Evolutionary conservation across 1,140 invertebrate species (phyloP).

Genomic region (Caenorhabditis inopinata): DNA sequence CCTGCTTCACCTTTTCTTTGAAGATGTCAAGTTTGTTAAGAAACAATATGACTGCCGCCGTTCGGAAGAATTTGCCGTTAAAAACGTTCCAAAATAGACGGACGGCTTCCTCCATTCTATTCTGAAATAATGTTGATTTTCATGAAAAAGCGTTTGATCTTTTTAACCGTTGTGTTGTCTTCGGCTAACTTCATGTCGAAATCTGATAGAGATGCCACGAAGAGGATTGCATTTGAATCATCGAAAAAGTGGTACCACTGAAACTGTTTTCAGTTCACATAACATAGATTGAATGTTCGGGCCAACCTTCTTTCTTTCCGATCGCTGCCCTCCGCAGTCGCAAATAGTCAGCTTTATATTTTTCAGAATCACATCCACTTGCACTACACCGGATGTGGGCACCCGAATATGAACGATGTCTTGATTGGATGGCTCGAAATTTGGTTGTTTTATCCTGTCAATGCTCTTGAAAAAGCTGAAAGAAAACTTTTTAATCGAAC

Average conservation of each 20-base stretch:
- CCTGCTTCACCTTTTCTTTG: constrained; percentile 65
- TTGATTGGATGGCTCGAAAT: constrained; percentile 37
- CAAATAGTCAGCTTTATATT: constrained; percentile 40
- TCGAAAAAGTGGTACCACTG: constrained; percentile 70
- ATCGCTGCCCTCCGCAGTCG: constrained; percentile 68
- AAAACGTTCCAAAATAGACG: constrained; percentile 67
- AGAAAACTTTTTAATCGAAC: not conserved
- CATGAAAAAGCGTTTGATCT: not conserved
- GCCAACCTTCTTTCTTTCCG: constrained; percentile 69
- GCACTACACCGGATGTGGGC: constrained; percentile 44
- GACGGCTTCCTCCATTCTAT: constrained; percentile 67
- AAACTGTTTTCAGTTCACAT: not conserved
- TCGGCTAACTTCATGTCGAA: constrained; percentile 68
- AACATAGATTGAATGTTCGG: too few relatives aligned
- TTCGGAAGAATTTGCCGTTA: constrained; percentile 66
- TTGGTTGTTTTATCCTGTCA: constrained; percentile 37
- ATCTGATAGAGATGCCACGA: constrained; percentile 63
- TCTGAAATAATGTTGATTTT: constrained; percentile 61
- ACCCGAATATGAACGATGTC: constrained; percentile 44
- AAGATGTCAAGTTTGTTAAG: constrained; percentile 70
- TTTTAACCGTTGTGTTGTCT: constrained; percentile 55
- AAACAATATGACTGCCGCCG: constrained; percentile 70
- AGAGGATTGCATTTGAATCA: constrained; percentile 56
- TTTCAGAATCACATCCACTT: constrained; percentile 41
- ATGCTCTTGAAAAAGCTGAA: constrained; percentile 46